Evolutionary conservation across 2,113 vertebrate species (phyloP).

Genomic region (Trochalopteron elliotii): DNA sequence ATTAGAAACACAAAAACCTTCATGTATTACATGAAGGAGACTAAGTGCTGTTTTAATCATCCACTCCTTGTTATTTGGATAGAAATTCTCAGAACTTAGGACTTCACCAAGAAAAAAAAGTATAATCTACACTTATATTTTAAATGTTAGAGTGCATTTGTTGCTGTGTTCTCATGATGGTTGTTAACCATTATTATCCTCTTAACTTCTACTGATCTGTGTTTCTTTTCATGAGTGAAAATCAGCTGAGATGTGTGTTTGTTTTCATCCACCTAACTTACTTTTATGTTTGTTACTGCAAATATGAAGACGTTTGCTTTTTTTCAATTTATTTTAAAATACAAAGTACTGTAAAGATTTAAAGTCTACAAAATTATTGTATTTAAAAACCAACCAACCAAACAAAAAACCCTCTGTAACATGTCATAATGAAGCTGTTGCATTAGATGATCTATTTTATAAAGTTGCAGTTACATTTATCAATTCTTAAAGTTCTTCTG

Average conservation of each 20-base stretch:
- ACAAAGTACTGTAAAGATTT: background rate
- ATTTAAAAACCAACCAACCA: background rate
- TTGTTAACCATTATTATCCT: constrained; percentile 5
- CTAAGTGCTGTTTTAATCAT: background rate
- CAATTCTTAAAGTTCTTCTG: background rate
- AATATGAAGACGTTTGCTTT: constrained; percentile 36
- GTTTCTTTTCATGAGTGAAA: constrained; percentile 5
- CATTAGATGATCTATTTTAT: background rate
- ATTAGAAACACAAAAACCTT: background rate
- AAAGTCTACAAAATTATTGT: background rate
- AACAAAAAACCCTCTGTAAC: background rate
- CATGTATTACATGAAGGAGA: background rate
- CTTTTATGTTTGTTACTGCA: background rate
- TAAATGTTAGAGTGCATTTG: background rate
- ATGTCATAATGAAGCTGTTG: background rate
- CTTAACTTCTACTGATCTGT: constrained; percentile 52
- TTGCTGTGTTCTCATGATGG: constrained; percentile 10
- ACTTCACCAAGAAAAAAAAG: background rate
- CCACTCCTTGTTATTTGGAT: background rate
- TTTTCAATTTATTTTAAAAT: background rate
- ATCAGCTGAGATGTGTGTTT: background rate
- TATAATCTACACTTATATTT: background rate
- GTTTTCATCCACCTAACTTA: constrained; percentile 15
- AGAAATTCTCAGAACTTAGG: background rate
- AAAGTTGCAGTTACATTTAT: background rate